Evolutionary conservation across 2,888 invertebrate genomes (phyloP).

Genomic region (Andrena minutula): DNA sequence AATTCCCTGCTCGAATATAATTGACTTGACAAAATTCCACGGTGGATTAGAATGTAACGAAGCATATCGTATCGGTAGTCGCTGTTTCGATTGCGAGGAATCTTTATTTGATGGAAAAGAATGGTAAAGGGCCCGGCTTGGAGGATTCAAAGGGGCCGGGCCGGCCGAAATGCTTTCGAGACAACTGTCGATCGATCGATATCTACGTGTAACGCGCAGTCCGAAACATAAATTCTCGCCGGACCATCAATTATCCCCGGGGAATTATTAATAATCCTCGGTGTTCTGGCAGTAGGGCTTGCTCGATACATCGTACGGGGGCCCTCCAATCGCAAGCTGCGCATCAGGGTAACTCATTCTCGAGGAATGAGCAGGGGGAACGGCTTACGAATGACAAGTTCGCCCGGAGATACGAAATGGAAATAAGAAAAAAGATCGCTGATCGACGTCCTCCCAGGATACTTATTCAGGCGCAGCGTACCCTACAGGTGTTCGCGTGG

Average conservation of each 20-base stretch:
- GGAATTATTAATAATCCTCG: conserved; percentile 73
- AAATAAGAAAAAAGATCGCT: conserved; percentile 48
- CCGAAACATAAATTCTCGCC: conserved; percentile 43
- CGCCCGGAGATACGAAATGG: conserved; percentile 45
- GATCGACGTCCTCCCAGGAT: conserved; percentile 49
- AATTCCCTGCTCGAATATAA: too few species aligned
- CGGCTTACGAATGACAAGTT: conserved; percentile 64
- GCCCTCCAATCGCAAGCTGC: conserved; percentile 64
- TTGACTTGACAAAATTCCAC: too few species aligned
- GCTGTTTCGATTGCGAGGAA: background rate
- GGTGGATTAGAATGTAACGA: too few species aligned
- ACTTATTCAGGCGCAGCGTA: conserved; percentile 74
- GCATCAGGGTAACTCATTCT: conserved; percentile 49
- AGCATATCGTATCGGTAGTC: background rate
- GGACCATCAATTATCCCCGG: conserved; percentile 57
- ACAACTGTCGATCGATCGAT: conserved; percentile 57
- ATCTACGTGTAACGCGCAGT: conserved; percentile 43
- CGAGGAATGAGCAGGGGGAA: conserved; percentile 5
- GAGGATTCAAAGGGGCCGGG: conserved; percentile 8
- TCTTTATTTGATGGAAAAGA: background rate
- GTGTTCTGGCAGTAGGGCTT: conserved; percentile 44
- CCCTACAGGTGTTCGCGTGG: conserved; percentile 71
- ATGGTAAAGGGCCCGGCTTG: conserved; percentile 11
- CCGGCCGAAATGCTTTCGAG: conserved; percentile 5
- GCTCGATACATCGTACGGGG: conserved; percentile 48